A percentile compares a stretch with the other conserved stretches of the same genome.
Evolutionary conservation across 2,113 vertebrate species (phyloP).

Genomic region (Astatotilapia flaviijosephi): DNA sequence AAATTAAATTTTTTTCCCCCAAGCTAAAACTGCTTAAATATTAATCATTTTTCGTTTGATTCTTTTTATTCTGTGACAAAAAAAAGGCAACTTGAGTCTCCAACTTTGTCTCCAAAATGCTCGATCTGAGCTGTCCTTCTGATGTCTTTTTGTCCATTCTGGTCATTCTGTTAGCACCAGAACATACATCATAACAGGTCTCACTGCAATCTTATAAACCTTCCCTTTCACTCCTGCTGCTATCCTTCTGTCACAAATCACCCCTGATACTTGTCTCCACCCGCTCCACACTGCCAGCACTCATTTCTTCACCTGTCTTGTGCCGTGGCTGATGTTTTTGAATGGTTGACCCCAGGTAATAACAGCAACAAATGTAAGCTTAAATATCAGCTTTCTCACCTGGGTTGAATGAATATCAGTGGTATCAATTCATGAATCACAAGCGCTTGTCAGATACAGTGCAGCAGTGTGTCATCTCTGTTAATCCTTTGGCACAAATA

Average conservation of each 20-base stretch:
- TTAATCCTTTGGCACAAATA: not conserved
- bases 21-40: not conserved
- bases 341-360: not conserved
- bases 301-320: not conserved
- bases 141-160: not conserved
- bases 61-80: not conserved
- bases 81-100: not conserved
- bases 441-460: not conserved
- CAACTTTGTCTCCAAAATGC: not conserved
- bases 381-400: not conserved
- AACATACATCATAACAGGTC: not conserved
- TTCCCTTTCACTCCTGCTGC: not conserved
- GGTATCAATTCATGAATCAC: not conserved
- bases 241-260: not conserved
- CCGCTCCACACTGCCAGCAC: not conserved
- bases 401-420: not conserved
- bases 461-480: not conserved
- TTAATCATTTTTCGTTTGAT: not conserved
- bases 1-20: not conserved
- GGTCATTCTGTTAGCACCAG: not conserved
- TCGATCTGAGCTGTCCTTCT: not conserved
- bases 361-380: not conserved
- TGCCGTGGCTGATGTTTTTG: not conserved
- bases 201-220: not conserved
- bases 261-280: not conserved